These are phyloP conservation scores for Allobates femoralis DNA, from an alignment of 2,797 vertebrate genomes.

Conservation along the genomic window DNA sequence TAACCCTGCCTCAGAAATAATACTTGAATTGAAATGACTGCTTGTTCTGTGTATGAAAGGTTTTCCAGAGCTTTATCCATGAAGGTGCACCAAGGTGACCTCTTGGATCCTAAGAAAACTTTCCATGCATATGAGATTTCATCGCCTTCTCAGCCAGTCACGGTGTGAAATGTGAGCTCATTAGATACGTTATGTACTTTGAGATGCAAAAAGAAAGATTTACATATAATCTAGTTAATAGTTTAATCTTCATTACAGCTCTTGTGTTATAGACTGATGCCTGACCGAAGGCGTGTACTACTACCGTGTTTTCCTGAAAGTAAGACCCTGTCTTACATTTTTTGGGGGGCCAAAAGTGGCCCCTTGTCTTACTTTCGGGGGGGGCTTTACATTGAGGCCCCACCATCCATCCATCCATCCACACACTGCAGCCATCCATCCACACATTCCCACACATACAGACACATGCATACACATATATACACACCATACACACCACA, in stretches of 20 bases:
- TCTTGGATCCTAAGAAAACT: conserved; percentile 29
- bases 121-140: conserved; percentile 50
- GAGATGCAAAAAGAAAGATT: conserved; percentile 16
- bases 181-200: neutral
- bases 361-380: no score
- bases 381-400: no score
- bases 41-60: neutral
- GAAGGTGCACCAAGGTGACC: conserved; percentile 51
- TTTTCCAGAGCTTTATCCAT: neutral
- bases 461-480: no score
- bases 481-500: no score
- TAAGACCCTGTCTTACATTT: no score
- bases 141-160: neutral
- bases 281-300: neutral
- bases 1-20: neutral
- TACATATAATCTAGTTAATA: conserved; percentile 11
- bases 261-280: neutral
- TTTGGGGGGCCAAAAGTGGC: no score
- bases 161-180: conserved; percentile 21
- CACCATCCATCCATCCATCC: no score
- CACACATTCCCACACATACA: no score
- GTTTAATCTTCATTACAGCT: conserved; percentile 4
- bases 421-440: no score
- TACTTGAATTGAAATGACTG: neutral
- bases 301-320: no score